Percentiles rank a stretch among this genome's conserved stretches.
Evolutionary conservation across 2,888 invertebrate species (phyloP).

Genomic region (Oligia latruncula): DNA sequence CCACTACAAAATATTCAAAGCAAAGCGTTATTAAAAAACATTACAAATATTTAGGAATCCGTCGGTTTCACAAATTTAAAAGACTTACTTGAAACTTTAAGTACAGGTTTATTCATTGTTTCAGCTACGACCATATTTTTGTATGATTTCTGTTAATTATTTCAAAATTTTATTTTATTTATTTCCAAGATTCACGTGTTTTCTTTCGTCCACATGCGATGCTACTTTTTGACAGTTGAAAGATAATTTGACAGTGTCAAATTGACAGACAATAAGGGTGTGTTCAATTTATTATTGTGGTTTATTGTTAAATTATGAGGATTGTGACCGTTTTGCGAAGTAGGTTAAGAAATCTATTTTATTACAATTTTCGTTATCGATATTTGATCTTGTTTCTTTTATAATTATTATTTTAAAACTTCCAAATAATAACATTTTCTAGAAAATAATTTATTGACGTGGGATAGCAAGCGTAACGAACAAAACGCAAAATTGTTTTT

Average conservation of each 20-base stretch:
- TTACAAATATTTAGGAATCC: not conserved
- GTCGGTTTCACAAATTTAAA: not conserved
- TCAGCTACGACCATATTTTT: conserved; percentile 76
- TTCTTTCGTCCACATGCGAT: conserved; percentile 30
- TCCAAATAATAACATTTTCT: not conserved
- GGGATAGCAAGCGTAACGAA: conserved; percentile 59
- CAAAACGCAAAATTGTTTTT: conserved; percentile 77
- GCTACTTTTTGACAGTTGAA: conserved; percentile 26
- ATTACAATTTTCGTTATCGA: not conserved
- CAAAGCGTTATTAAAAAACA: conserved; percentile 2
- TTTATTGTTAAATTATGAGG: not conserved
- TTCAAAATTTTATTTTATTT: conserved; percentile 12
- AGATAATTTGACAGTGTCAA: not conserved
- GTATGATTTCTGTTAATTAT: not conserved
- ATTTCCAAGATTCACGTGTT: conserved; percentile 51
- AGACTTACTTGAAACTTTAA: conserved; percentile 81
- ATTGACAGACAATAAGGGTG: not conserved
- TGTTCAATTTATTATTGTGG: not conserved
- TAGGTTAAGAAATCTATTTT: not conserved
- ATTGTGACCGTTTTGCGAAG: not conserved
- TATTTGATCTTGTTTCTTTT: not conserved
- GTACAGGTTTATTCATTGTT: conserved; percentile 77
- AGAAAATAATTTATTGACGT: not conserved
- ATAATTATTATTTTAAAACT: not conserved
- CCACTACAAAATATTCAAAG: conserved; percentile 66